Evolutionary conservation across 2,113 vertebrate genomes (phyloP).

Genomic region (Salvelinus fontinalis): DNA sequence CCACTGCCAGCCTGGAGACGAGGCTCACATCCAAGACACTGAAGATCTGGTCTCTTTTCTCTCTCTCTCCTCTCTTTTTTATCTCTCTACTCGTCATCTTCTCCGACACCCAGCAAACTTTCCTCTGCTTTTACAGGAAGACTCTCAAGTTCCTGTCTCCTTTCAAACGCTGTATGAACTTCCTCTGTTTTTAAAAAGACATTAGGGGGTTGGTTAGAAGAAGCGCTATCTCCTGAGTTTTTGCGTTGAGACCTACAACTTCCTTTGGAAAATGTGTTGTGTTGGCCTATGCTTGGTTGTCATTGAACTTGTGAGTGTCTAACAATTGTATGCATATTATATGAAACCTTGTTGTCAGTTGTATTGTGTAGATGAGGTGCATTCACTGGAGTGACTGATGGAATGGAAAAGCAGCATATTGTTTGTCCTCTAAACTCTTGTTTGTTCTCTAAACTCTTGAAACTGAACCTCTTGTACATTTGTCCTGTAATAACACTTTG

Average conservation of each 20-base stretch:
- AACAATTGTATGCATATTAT: neutral
- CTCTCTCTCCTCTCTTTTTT: neutral
- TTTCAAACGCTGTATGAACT: neutral
- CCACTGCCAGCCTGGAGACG: neutral
- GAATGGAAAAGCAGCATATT: too few relatives aligned
- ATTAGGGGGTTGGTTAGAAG: neutral
- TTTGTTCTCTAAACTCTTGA: neutral
- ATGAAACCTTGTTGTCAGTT: neutral
- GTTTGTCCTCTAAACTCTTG: neutral
- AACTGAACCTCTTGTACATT: neutral
- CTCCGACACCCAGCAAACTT: neutral
- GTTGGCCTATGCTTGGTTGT: neutral
- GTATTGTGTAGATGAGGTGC: neutral
- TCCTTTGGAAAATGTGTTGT: neutral
- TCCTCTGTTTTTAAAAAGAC: neutral
- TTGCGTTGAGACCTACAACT: neutral
- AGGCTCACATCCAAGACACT: neutral
- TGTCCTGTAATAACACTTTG: constrained; percentile 41
- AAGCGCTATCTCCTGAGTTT: neutral
- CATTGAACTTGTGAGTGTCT: neutral
- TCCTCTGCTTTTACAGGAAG: neutral
- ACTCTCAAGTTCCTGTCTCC: neutral
- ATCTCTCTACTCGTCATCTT: neutral
- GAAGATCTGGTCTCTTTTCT: neutral
- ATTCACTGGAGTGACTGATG: neutral